Conservation (phyloP, 2,113 vertebrate species). For the Chloropsis hardwickii region DNA sequence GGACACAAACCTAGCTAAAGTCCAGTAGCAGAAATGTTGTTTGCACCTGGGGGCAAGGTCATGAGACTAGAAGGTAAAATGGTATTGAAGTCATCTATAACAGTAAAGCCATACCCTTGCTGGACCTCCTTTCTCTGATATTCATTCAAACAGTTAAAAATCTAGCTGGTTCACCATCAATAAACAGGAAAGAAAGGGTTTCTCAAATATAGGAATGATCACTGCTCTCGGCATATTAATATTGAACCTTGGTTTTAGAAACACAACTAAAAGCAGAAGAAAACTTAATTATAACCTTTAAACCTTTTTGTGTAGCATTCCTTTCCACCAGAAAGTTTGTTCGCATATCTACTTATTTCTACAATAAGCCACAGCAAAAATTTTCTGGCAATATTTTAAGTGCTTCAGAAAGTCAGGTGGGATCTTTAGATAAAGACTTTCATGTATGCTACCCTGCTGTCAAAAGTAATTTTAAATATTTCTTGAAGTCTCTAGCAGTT, state of each 20-base stretch:
- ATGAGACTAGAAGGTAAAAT: neutral
- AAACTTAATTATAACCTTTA: neutral
- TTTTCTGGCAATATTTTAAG: constrained; percentile 64
- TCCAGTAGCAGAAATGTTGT: neutral
- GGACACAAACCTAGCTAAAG: neutral
- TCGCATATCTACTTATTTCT: constrained; percentile 46
- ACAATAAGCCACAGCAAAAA: constrained; percentile 44
- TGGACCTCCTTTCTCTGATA: neutral
- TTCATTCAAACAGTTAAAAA: neutral
- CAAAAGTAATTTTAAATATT: constrained; percentile 69
- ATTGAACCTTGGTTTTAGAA: neutral
- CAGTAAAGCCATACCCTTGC: neutral
- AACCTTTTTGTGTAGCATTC: neutral
- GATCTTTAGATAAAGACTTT: constrained; percentile 22
- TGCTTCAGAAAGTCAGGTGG: neutral
- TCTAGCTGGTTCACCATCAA: neutral
- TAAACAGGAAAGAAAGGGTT: neutral
- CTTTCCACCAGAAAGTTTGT: constrained; percentile 46
- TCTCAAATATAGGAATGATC: neutral
- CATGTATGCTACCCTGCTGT: constrained; percentile 18
- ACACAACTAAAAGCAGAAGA: neutral
- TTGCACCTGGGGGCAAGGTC: neutral
- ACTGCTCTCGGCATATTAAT: neutral
- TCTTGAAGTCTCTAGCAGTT: constrained; percentile 55
- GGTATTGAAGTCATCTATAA: neutral